Evolutionary conservation across 1,140 invertebrate species (phyloP).

Genomic region (Saccostrea glomerata): DNA sequence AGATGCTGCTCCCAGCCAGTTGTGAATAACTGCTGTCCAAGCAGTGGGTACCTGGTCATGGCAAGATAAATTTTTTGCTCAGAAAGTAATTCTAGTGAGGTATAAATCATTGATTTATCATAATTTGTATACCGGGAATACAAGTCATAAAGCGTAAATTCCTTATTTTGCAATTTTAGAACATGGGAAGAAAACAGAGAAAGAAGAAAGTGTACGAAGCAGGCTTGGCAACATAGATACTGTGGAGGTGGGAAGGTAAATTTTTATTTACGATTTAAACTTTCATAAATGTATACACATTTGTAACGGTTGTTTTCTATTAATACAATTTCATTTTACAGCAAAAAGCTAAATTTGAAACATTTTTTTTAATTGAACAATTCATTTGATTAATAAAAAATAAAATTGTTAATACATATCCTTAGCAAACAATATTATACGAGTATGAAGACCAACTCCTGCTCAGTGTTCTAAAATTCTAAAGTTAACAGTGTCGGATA

Average conservation of each 20-base stretch:
- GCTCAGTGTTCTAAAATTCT: no score
- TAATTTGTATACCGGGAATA: no score
- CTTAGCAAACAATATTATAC: no score
- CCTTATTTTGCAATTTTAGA: conserved; percentile 33
- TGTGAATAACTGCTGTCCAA: background rate
- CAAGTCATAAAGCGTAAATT: conserved; percentile 30
- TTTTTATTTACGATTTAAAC: no score
- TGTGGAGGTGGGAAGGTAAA: background rate
- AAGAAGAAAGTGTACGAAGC: background rate
- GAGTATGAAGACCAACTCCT: no score
- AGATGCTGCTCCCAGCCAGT: conserved; percentile 46
- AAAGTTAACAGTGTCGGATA: no score
- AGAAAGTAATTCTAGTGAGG: conserved; percentile 47
- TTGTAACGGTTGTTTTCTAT: background rate
- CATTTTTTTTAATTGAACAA: no score
- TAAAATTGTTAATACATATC: no score
- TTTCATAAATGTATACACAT: background rate
- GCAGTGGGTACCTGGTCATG: conserved; percentile 35
- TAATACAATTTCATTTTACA: conserved; percentile 1
- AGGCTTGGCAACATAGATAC: background rate
- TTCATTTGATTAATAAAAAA: no score
- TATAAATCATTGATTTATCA: background rate
- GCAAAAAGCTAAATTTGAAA: no score
- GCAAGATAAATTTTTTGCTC: conserved; percentile 26
- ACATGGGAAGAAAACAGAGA: background rate